These are phyloP conservation scores for Synergus itoensis DNA, from an alignment of 2,888 invertebrate genomes.

Conservation along the genomic window DNA sequence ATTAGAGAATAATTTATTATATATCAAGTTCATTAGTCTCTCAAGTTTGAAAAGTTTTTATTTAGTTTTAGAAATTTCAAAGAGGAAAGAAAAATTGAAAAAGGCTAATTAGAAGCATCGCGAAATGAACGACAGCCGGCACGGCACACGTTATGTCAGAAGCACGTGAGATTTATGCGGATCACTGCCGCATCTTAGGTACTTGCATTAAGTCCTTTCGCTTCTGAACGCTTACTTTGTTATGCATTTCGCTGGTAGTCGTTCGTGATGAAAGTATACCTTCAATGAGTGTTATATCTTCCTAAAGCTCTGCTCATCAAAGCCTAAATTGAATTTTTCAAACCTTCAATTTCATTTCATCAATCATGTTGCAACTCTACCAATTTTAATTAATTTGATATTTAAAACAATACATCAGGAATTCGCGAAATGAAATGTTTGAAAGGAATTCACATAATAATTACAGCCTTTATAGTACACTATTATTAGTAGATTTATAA, in stretches of 20 bases:
- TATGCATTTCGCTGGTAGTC: slow-evolving; percentile 30
- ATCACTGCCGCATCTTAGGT: slow-evolving; percentile 17
- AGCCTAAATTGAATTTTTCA: neutral
- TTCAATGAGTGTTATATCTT: slow-evolving; percentile 15
- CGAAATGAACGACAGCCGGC: slow-evolving; percentile 30
- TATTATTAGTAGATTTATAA: neutral
- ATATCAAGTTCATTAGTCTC: neutral
- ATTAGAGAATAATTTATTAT: neutral
- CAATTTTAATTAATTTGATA: neutral
- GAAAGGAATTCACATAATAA: neutral
- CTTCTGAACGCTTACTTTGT: slow-evolving; percentile 38
- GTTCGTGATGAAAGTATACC: slow-evolving; percentile 32
- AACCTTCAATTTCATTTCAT: neutral
- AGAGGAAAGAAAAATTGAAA: slow-evolving; percentile 15
- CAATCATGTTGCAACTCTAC: neutral
- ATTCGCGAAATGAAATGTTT: neutral
- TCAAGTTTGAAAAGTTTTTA: neutral
- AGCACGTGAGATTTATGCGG: slow-evolving; percentile 31
- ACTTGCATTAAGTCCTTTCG: slow-evolving; percentile 41
- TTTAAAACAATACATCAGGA: neutral
- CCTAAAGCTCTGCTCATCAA: neutral
- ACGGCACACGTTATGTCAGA: slow-evolving; percentile 27
- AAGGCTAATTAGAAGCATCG: slow-evolving; percentile 35
- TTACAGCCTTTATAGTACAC: neutral
- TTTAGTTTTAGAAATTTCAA: neutral